These are phyloP conservation scores for Corythucha ciliata DNA, from an alignment of 2,888 invertebrate species.

Conservation along the genomic window DNA sequence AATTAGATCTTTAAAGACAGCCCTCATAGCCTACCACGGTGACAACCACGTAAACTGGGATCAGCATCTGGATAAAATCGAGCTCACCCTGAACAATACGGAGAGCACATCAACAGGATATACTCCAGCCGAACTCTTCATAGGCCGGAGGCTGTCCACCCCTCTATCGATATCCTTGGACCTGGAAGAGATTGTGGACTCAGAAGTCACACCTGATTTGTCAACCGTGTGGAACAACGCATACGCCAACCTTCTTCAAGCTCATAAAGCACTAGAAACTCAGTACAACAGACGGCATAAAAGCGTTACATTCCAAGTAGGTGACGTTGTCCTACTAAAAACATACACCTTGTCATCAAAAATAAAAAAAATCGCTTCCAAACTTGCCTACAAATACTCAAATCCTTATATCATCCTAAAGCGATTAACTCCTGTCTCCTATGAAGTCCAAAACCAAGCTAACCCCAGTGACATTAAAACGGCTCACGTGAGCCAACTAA, in stretches of 20 bases:
- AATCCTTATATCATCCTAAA: constrained; percentile 7
- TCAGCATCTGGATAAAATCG: background rate
- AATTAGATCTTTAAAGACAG: constrained; percentile 15
- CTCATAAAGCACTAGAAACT: constrained; percentile 4
- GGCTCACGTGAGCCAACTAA: constrained; percentile 16
- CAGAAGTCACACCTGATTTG: too few species aligned
- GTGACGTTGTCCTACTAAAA: constrained; percentile 9
- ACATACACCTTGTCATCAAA: constrained; percentile 11
- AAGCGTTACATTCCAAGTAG: background rate
- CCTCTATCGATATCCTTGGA: constrained; percentile 14
- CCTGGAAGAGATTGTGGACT: too few species aligned
- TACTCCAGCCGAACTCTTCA: constrained; percentile 15
- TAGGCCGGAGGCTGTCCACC: constrained; percentile 9
- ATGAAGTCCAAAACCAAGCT: background rate
- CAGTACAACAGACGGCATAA: constrained; percentile 1
- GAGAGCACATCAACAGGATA: constrained; percentile 11
- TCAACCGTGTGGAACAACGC: constrained; percentile 5
- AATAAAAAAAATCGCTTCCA: background rate
- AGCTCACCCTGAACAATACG: constrained; percentile 12
- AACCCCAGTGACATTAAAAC: background rate
- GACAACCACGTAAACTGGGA: constrained; percentile 14
- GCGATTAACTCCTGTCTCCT: constrained; percentile 2
- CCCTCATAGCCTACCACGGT: constrained; percentile 4
- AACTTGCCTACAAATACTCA: background rate
- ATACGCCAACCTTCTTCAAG: background rate